phyloP scores from a whole-genome alignment of 2,797 vertebrate species.

The Lagorchestes hirsutus region DNA sequence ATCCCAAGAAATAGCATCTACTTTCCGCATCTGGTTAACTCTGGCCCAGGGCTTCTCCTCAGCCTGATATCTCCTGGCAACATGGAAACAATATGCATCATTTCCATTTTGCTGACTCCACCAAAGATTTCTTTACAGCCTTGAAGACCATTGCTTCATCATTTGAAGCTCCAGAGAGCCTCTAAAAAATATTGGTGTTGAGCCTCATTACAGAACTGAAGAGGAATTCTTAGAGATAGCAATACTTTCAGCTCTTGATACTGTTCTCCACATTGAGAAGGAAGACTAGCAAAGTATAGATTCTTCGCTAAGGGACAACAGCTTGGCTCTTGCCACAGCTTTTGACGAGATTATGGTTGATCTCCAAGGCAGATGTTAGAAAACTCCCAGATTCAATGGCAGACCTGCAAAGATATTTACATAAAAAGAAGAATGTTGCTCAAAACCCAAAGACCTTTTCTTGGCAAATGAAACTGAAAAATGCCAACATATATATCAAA shows the following conservation, averaged over 20 bases:
- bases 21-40: not conserved
- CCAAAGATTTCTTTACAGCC: not conserved
- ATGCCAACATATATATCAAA: not conserved
- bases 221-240: too few relatives aligned
- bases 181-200: not conserved
- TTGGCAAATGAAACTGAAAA: not conserved
- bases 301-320: not conserved
- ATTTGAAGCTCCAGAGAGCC: accelerated
- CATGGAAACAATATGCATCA: not conserved
- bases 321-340: not conserved
- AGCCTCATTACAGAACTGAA: not conserved
- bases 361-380: not conserved
- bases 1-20: not conserved
- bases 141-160: accelerated
- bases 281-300: not conserved
- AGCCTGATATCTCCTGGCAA: not conserved
- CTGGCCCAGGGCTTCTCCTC: not conserved
- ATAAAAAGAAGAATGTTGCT: not conserved
- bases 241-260: not conserved
- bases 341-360: not conserved
- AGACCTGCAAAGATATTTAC: not conserved
- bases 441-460: not conserved
- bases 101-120: not conserved
- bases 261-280: not conserved
- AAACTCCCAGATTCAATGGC: not conserved